Evolutionary conservation across 2,888 invertebrate genomes (phyloP), one percentile per base, ranked within the genome.

Genomic region (Stictocephala bisonia): DNA sequence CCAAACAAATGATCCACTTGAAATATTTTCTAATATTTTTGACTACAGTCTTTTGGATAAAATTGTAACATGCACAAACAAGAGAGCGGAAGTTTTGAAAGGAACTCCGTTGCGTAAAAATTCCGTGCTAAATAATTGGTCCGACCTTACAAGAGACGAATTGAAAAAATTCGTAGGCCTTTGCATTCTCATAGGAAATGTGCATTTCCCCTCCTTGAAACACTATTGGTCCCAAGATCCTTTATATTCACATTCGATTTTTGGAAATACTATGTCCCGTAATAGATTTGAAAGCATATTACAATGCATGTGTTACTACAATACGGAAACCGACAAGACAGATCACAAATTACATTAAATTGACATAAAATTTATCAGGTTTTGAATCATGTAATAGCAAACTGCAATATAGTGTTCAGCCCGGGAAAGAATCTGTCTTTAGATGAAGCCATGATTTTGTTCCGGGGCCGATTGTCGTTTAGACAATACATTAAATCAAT

Each of bases 261-360:
- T 58, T 50, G 67, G 67, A 20, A 29, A 7, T 26, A 40, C 41
- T 24, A 66, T 66, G 66, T 66, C 44, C n/a, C 22, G 22, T 31
- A 50, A 68, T 50, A 29, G 50, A 29, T 50, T 40, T 48, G 67
- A 68, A 48, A 29, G 67, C 50, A 48, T 68, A 29, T 68, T 68
- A 68, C 48, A 50, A 68, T 50, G 48, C 31, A 4, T 50, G 50
- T 50, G 50, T 68, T 68, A 48, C 50, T 50, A 68, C 50, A 31
- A 68, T 29, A 15, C 50, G 18, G 50, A 48, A 20, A 66, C 44
- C 26, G 44, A 66, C 26, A 24, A 24, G 7, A 41, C 41, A 18
- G 44, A 66, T 44, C 41, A 67, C 15, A 67, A 67, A 15, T n/a
- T 67, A 31, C 7, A 29, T n/a, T n/a, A n/a, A n/a, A n/a, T n/a